Evolutionary conservation across 2,888 invertebrate species (phyloP).

Genomic region (Oscheius sp.): DNA sequence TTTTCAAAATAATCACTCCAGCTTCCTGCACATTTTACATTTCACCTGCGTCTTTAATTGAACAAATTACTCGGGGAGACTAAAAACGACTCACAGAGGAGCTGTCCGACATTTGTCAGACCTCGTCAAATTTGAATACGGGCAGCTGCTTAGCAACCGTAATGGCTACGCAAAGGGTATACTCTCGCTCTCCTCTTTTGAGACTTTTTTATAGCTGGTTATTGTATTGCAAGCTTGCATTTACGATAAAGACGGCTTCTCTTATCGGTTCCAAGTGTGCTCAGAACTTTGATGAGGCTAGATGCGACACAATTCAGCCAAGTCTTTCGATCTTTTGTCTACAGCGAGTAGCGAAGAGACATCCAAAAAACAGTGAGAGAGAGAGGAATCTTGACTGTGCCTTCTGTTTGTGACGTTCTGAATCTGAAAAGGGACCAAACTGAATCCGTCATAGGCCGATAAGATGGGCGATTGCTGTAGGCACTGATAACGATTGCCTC

Average conservation of each 20-base stretch:
- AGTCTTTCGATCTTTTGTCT: no score
- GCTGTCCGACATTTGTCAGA: not conserved
- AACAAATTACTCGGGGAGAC: no score
- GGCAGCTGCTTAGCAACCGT: constrained; percentile 20
- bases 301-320: no score
- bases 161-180: not conserved
- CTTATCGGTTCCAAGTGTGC: no score
- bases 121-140: not conserved
- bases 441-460: constrained; percentile 28
- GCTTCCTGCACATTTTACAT: no score
- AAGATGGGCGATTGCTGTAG: constrained; percentile 23
- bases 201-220: not conserved
- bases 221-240: not conserved
- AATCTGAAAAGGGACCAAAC: constrained; percentile 7
- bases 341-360: not conserved
- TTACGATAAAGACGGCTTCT: no score
- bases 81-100: no score
- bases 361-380: not conserved
- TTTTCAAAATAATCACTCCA: no score
- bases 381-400: not conserved
- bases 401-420: constrained; percentile 15
- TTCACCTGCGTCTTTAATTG: no score
- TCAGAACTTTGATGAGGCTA: no score
- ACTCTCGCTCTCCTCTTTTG: not conserved
- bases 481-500: constrained; percentile 21